These are phyloP conservation scores for Diorhabda sublineata DNA, from an alignment of 1,140 invertebrate species.

Conservation along the genomic window DNA sequence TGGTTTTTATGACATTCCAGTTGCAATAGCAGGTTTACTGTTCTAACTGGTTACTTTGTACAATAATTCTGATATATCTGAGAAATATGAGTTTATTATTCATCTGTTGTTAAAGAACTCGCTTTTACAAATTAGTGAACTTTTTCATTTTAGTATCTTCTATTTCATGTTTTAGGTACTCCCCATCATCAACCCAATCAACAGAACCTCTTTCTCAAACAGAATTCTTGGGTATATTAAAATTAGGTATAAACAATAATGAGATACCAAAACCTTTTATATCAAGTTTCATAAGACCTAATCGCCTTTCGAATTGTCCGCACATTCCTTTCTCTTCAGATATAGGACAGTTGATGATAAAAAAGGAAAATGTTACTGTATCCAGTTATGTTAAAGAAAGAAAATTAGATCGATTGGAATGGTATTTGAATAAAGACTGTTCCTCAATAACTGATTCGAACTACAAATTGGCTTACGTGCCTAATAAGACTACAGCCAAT, in stretches of 20 bases:
- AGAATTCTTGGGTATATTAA: slow-evolving; percentile 25
- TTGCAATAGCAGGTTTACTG: too few species aligned
- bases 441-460: neutral
- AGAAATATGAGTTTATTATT: too few species aligned
- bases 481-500: slow-evolving; percentile 16
- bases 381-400: slow-evolving; percentile 24
- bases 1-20: too few species aligned
- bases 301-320: slow-evolving; percentile 21
- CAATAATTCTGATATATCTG: too few species aligned
- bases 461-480: slow-evolving; percentile 8
- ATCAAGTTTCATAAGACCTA: slow-evolving; percentile 7
- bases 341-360: slow-evolving; percentile 27
- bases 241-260: slow-evolving; percentile 16
- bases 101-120: too few species aligned
- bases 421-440: slow-evolving; percentile 32
- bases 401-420: slow-evolving; percentile 30
- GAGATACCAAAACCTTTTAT: neutral
- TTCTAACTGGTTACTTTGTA: too few species aligned
- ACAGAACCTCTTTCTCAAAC: slow-evolving; percentile 20
- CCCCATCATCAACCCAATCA: neutral
- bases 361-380: slow-evolving; percentile 28
- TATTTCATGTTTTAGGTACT: too few species aligned
- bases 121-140: too few species aligned
- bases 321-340: slow-evolving; percentile 35
- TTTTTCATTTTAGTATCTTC: too few species aligned